A percentile compares a stretch with the other conserved stretches of the same genome.
phyloP scores from a whole-genome alignment of 2,113 vertebrate genomes.

The Bubo bubo region DNA sequence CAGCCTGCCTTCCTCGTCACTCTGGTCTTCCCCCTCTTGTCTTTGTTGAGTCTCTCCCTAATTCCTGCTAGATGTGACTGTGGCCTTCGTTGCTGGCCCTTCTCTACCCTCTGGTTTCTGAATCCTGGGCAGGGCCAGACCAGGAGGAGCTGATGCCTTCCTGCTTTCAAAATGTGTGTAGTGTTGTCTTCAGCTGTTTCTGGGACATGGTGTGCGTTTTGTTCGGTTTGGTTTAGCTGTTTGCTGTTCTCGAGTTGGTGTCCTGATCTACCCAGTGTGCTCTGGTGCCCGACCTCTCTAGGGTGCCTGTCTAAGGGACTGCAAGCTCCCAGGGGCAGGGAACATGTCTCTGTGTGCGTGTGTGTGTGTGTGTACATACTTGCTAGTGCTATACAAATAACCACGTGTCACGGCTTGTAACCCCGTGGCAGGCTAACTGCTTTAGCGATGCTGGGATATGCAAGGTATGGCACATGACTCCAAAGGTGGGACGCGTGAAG shows the following conservation, averaged over 20 bases:
- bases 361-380: background rate
- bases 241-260: background rate
- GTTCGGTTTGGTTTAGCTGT: background rate
- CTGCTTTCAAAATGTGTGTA: background rate
- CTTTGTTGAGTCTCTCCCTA: background rate
- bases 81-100: background rate
- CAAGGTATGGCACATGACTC: conserved; percentile 17
- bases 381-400: background rate
- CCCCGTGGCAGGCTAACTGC: conserved; percentile 35
- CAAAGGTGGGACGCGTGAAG: conserved; percentile 11
- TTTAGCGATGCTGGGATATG: background rate
- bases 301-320: background rate
- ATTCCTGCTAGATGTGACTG: background rate
- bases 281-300: background rate
- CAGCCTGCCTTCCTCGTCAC: background rate
- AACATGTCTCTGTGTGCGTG: fast-evolving
- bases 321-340: background rate
- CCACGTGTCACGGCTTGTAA: conserved; percentile 41
- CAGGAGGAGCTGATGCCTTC: background rate
- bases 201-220: fast-evolving
- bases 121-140: background rate
- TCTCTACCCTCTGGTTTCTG: background rate
- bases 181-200: background rate
- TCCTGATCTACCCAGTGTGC: background rate
- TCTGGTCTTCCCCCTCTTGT: background rate